These are phyloP conservation scores for Drosophila tristis DNA, from an alignment of 1,140 invertebrate genomes.

Conservation along the genomic window DNA sequence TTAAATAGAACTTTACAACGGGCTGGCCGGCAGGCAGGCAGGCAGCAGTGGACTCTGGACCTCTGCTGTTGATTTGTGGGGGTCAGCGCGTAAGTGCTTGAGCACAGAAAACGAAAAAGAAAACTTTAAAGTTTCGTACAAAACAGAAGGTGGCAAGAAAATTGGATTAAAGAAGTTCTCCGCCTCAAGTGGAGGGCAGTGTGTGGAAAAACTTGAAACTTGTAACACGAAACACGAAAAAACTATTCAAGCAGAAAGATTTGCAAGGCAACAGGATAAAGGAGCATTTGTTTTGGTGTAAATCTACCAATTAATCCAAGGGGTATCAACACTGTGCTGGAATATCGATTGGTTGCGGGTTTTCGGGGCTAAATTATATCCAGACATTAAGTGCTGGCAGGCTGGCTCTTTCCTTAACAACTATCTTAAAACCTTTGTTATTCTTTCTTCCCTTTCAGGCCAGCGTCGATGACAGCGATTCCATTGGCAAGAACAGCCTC, in stretches of 20 bases:
- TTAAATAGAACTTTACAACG: conserved; percentile 76
- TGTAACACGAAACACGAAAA: background rate
- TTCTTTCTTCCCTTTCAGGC: conserved; percentile 36
- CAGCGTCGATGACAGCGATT: conserved; percentile 84
- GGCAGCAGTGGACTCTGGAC: background rate
- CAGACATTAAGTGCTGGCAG: too few species aligned
- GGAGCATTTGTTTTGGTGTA: conserved; percentile 8
- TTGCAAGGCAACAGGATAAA: conserved; percentile 20
- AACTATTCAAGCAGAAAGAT: conserved; percentile 11
- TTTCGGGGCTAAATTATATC: too few species aligned
- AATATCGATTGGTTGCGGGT: background rate
- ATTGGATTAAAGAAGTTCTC: conserved; percentile 48
- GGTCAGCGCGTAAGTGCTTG: conserved; percentile 32
- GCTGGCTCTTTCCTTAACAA: too few species aligned
- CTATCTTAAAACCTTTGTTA: too few species aligned
- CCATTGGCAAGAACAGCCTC: conserved; percentile 84
- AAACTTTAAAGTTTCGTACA: conserved; percentile 58
- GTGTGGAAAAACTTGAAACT: conserved; percentile 28
- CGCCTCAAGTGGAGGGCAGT: conserved; percentile 17
- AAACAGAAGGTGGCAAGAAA: conserved; percentile 24
- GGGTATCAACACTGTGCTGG: background rate
- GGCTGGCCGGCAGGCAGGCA: conserved; percentile 1
- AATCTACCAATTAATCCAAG: conserved; percentile 13
- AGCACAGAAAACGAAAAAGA: background rate
- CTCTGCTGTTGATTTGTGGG: conserved; percentile 49